A percentile compares a stretch with the other conserved stretches of the same genome.
Evolutionary conservation across 2,113 vertebrate species (phyloP).

Genomic region (Osmerus eperlanus): DNA sequence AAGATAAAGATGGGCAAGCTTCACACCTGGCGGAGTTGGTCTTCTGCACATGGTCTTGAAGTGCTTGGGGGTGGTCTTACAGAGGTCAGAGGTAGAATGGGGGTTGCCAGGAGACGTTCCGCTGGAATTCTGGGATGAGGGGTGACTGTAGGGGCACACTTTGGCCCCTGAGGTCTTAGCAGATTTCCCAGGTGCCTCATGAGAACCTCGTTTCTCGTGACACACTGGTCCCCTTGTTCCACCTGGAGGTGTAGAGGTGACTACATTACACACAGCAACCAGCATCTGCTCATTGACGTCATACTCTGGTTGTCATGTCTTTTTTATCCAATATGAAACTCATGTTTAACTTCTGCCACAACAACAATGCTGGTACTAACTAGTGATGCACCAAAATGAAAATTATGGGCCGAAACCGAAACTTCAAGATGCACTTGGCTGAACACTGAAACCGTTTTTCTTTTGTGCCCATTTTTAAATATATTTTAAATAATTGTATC

Average conservation of each 20-base stretch:
- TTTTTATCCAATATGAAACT: too few species aligned
- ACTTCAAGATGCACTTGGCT: too few species aligned
- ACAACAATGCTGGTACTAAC: too few species aligned
- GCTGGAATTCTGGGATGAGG: conserved; percentile 74
- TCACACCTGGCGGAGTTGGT: conserved; percentile 82
- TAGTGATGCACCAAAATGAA: too few species aligned
- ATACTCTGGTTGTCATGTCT: too few species aligned
- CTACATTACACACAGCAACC: background rate
- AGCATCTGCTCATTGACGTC: too few species aligned
- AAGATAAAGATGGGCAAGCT: background rate
- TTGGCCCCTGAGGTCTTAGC: conserved; percentile 74
- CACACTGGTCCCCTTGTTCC: conserved; percentile 63
- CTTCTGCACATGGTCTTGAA: conserved; percentile 91
- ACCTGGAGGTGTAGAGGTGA: conserved; percentile 39
- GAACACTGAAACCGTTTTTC: too few species aligned
- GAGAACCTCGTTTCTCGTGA: conserved; percentile 72
- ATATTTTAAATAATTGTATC: too few species aligned
- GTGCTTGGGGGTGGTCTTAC: conserved; percentile 91
- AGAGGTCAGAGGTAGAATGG: conserved; percentile 90
- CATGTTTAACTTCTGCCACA: too few species aligned
- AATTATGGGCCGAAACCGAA: too few species aligned
- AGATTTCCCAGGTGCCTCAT: conserved; percentile 75
- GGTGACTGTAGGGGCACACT: conserved; percentile 87
- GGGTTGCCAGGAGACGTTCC: conserved; percentile 70
- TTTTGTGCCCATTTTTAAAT: too few species aligned